phyloP scores from a whole-genome alignment of 2,113 vertebrate species.

The Oryzias curvinotus region DNA sequence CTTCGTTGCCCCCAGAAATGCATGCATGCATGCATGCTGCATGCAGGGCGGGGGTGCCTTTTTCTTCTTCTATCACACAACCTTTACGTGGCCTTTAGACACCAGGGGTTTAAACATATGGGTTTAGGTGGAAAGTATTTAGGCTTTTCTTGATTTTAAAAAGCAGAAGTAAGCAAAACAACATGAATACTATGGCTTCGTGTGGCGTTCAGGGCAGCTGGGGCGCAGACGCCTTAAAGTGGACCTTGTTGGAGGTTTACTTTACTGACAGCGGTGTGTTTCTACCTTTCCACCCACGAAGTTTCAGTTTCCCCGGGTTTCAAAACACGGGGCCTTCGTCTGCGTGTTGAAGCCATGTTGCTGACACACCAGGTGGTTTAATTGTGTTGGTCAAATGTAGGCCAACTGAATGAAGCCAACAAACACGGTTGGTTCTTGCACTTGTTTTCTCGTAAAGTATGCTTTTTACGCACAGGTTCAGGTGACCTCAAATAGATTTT shows the following conservation, averaged over 20 bases:
- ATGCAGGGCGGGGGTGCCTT: constrained; percentile 26
- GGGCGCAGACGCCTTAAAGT: constrained; percentile 39
- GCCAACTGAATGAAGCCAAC: constrained; percentile 48
- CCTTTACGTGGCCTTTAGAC: constrained; percentile 69
- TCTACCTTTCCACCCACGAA: background rate
- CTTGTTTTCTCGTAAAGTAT: background rate
- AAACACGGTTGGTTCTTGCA: constrained; percentile 13
- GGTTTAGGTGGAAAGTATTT: constrained; percentile 28
- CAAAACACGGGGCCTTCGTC: constrained; percentile 38
- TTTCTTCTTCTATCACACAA: constrained; percentile 55
- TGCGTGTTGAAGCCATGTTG: constrained; percentile 56
- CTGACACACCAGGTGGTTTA: constrained; percentile 75
- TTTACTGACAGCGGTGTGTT: constrained; percentile 21
- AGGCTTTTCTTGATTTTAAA: constrained; percentile 22
- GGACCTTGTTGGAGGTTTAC: constrained; percentile 38
- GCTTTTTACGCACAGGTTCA: too few species aligned
- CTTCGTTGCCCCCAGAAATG: constrained; percentile 5
- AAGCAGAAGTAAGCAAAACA: constrained; percentile 31
- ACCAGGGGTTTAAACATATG: constrained; percentile 37
- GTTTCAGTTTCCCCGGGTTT: constrained; percentile 19
- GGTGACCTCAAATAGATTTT: too few species aligned
- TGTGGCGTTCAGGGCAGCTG: constrained; percentile 25
- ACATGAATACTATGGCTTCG: constrained; percentile 15
- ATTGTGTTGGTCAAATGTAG: constrained; percentile 71
- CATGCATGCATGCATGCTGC: constrained; percentile 15